Conservation (phyloP, 2,888 invertebrate species). For the Pediacus dermestoides region DNA sequence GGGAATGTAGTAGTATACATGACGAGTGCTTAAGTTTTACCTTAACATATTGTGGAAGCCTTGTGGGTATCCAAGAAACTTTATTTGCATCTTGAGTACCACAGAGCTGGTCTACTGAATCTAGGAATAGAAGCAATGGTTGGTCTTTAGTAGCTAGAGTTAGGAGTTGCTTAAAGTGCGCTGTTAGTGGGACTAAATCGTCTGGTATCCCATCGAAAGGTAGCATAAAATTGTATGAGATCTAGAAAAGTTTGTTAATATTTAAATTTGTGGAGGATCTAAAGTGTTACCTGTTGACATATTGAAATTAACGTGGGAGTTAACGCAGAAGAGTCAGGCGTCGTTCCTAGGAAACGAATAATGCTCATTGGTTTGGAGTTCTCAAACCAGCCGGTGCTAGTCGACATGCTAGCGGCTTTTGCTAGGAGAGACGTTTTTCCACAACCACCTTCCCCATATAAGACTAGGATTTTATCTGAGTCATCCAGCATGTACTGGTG, state of each 20-base stretch:
- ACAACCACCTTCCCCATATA: slow-evolving; percentile 95
- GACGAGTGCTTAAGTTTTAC: slow-evolving; percentile 49
- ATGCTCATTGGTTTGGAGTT: slow-evolving; percentile 79
- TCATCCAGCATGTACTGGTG: slow-evolving; percentile 78
- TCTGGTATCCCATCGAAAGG: slow-evolving; percentile 93
- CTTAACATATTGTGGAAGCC: slow-evolving; percentile 85
- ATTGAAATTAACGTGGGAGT: slow-evolving; percentile 93
- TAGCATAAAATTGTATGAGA: slow-evolving; percentile 87
- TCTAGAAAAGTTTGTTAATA: slow-evolving; percentile 53
- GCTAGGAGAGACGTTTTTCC: slow-evolving; percentile 96
- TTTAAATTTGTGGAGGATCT: not conserved
- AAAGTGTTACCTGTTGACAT: slow-evolving; percentile 76
- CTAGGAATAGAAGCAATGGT: slow-evolving; percentile 86
- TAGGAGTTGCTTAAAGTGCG: slow-evolving; percentile 91
- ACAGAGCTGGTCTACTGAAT: slow-evolving; percentile 95
- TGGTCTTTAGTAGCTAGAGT: slow-evolving; percentile 77
- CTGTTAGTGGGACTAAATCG: slow-evolving; percentile 91
- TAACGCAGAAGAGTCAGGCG: slow-evolving; percentile 93
- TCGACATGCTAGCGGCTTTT: slow-evolving; percentile 78
- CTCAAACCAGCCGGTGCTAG: slow-evolving; percentile 68
- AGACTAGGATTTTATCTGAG: slow-evolving; percentile 82
- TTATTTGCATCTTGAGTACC: slow-evolving; percentile 92
- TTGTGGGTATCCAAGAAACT: slow-evolving; percentile 92
- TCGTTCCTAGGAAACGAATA: slow-evolving; percentile 91
- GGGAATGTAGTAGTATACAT: not conserved